Base-by-base conservation (phyloP, 2,113 vertebrate genomes). In the Canis aureus region DNA sequence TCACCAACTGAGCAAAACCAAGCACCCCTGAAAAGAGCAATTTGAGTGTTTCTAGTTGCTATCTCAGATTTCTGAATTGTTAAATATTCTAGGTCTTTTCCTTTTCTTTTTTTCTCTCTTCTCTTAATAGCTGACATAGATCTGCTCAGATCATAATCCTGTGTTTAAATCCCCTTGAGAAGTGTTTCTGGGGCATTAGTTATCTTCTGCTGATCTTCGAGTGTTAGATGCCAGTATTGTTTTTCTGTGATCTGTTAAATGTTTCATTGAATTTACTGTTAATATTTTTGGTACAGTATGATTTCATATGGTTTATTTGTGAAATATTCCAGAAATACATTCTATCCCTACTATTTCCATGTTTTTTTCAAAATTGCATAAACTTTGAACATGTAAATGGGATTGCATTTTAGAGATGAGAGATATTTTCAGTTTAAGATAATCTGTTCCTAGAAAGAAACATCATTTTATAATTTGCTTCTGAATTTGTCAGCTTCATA, bases 101-200 rank as follows among this genome's bases (percentile, higher is more conserved):
- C 80, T 82, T 71, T 15, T 43, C 43, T 86, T 82, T 79, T 17
- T 43, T 17, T 10, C 5, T 16, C n/a, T 38, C 32, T 67, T 89
- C 5, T 89, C 60, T 79, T 49, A 86, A 76, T 95, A 95, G 83
- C 89, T 90, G 86, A 88, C 78, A 82, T 81, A 88, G 74, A 92
- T 95, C 69, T 92, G 57, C 43, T 91, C 67, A 91, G 35, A 59
- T 74, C 69, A 38, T 97, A 97, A 97, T 90, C 91, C 96, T 93
- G 55, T 86, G 55, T 38, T 67, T 96, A 94, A 97, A 95, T 97
- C 92, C 80, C 53, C 84, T 83, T 96, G 93, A 96, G 86, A 91
- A 91, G 82, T 92, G 29, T 90, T 87, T 97, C 73, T 92, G 87
- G 93, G 94, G 22, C 95, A 94, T 81, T 94, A 27, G 51, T 89